Percentiles rank a stretch among this genome's conserved stretches.
phyloP scores from a whole-genome alignment of 2,888 invertebrate species.

The Eudasyphora cyanicolor region DNA sequence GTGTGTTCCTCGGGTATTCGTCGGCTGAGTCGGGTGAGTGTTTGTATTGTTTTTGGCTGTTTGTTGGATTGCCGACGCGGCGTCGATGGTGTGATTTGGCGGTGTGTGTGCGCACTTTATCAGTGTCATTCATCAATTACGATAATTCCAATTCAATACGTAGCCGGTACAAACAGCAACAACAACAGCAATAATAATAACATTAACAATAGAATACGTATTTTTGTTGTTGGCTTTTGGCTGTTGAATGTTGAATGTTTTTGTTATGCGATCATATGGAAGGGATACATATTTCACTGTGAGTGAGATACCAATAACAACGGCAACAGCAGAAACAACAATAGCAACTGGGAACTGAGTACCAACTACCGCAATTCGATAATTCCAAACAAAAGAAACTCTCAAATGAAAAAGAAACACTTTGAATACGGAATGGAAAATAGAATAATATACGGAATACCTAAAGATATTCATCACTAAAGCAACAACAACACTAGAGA shows the following conservation, averaged over 20 bases:
- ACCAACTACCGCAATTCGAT: neutral
- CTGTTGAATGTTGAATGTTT: neutral
- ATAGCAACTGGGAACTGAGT: too few relatives aligned
- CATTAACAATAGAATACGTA: conserved; percentile 12
- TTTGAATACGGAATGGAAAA: conserved; percentile 47
- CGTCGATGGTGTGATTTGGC: neutral
- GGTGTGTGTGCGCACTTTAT: conserved; percentile 43
- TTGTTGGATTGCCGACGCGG: neutral
- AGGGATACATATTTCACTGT: neutral
- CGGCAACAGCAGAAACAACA: conserved; percentile 28
- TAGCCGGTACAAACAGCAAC: neutral
- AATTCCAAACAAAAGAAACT: conserved; percentile 53
- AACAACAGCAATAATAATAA: conserved; percentile 4
- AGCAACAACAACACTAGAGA: conserved; percentile 19
- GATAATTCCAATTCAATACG: conserved; percentile 52
- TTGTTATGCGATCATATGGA: neutral
- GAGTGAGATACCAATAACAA: conserved; percentile 14
- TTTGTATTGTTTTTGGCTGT: too few relatives aligned
- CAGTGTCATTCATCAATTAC: conserved; percentile 63
- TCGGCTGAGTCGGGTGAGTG: too few relatives aligned
- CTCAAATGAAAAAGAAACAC: conserved; percentile 22
- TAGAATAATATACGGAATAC: too few relatives aligned
- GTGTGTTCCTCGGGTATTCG: neutral
- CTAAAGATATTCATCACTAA: conserved; percentile 60
- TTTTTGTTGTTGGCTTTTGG: conserved; percentile 1